These are phyloP conservation scores for Choristoneura fumiferana DNA, from an alignment of 1,140 invertebrate species.

Conservation along the genomic window DNA sequence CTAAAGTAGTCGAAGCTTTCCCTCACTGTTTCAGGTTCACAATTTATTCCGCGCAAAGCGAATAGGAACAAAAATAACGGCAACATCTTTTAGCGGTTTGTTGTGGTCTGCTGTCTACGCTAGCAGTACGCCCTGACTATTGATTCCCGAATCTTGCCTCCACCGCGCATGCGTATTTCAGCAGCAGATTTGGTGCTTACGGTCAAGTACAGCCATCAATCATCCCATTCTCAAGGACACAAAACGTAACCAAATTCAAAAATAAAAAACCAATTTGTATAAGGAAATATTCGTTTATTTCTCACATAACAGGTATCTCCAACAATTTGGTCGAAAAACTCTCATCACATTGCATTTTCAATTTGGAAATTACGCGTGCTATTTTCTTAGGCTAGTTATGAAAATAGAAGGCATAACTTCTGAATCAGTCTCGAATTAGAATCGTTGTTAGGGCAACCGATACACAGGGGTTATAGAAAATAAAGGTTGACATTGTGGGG, in stretches of 20 bases:
- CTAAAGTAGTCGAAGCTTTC: slow-evolving; percentile 70
- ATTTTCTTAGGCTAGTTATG: slow-evolving; percentile 56
- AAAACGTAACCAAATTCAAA: slow-evolving; percentile 23
- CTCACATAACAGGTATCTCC: slow-evolving; percentile 43
- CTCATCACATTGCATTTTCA: slow-evolving; percentile 25
- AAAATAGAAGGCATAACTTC: slow-evolving; percentile 71
- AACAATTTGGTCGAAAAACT: slow-evolving; percentile 48
- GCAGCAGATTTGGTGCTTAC: slow-evolving; percentile 26
- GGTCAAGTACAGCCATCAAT: slow-evolving; percentile 15
- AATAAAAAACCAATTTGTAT: slow-evolving; percentile 36
- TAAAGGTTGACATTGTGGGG: not conserved
- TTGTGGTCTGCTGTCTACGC: slow-evolving; percentile 44
- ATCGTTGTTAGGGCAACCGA: slow-evolving; percentile 40
- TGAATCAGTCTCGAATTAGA: slow-evolving; percentile 68
- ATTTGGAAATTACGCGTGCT: slow-evolving; percentile 19
- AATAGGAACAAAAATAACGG: slow-evolving; percentile 41
- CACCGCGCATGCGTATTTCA: slow-evolving; percentile 58
- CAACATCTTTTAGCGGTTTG: slow-evolving; percentile 58
- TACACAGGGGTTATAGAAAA: not conserved
- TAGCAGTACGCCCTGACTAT: slow-evolving; percentile 46
- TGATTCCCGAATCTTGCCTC: slow-evolving; percentile 46
- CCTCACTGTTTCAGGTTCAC: slow-evolving; percentile 69
- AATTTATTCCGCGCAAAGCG: slow-evolving; percentile 42
- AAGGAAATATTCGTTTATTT: slow-evolving; percentile 50
- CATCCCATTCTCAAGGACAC: slow-evolving; percentile 44